These are phyloP conservation scores for Laticauda laticaudata DNA, from an alignment of 2,113 vertebrate genomes.

Conservation along the genomic window DNA sequence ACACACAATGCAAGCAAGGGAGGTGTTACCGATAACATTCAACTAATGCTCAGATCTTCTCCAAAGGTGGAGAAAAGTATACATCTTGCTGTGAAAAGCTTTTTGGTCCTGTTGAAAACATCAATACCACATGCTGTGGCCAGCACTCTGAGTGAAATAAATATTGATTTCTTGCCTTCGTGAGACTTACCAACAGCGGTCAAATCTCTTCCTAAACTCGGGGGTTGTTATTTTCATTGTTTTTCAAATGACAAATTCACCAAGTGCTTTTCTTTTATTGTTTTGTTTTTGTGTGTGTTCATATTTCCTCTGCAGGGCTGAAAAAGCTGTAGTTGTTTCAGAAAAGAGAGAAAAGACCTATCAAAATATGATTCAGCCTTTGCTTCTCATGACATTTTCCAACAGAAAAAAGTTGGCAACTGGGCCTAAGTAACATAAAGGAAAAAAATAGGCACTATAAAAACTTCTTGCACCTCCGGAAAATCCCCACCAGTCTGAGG, in stretches of 20 bases:
- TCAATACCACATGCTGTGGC: constrained; percentile 52
- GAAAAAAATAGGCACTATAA: background rate
- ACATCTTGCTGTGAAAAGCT: constrained; percentile 54
- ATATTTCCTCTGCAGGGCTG: background rate
- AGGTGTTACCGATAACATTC: constrained; percentile 9
- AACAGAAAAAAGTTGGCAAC: background rate
- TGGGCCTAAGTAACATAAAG: background rate
- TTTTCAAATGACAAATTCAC: constrained; percentile 52
- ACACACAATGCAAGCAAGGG: constrained; percentile 10
- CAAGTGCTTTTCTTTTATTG: constrained; percentile 54
- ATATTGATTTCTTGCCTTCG: constrained; percentile 65
- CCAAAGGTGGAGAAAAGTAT: constrained; percentile 43
- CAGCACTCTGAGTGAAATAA: constrained; percentile 61
- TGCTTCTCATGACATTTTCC: background rate
- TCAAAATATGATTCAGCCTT: background rate
- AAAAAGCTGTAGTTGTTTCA: background rate
- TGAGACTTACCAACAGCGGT: constrained; percentile 42
- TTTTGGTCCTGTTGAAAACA: constrained; percentile 63
- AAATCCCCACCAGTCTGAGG: background rate
- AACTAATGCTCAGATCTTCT: constrained; percentile 36
- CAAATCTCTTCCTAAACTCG: constrained; percentile 42
- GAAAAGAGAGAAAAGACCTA: background rate
- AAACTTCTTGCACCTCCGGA: background rate
- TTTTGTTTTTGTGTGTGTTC: constrained; percentile 26
- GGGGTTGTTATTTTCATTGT: constrained; percentile 57